phyloP scores from a whole-genome alignment of 2,113 vertebrate genomes.

The Mohoua ochrocephala region DNA sequence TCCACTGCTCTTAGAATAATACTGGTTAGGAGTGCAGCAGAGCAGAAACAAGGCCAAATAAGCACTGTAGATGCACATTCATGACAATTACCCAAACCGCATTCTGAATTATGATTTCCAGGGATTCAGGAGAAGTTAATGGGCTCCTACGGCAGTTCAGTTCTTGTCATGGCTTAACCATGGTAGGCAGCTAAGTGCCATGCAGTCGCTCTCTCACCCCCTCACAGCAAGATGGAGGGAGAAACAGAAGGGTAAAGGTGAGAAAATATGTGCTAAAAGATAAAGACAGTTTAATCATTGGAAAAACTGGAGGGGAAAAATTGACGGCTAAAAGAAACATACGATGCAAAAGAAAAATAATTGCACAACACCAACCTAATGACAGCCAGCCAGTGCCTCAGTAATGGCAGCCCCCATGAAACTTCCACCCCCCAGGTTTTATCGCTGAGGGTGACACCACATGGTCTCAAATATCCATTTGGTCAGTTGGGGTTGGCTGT shows the following conservation, averaged over 20 bases:
- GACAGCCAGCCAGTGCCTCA: not conserved
- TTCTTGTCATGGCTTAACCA: not conserved
- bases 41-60: not conserved
- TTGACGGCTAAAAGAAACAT: not conserved
- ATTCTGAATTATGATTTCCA: not conserved
- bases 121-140: not conserved
- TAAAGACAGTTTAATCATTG: not conserved
- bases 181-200: not conserved
- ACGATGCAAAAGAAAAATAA: not conserved
- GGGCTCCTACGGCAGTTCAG: not conserved
- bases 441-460: not conserved
- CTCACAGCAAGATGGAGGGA: not conserved
- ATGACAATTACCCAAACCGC: not conserved
- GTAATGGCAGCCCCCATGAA: not conserved
- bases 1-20: not conserved
- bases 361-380: not conserved
- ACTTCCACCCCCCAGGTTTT: not conserved
- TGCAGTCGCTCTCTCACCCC: fast-evolving
- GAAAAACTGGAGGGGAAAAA: not conserved
- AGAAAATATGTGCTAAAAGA: not conserved
- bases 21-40: not conserved
- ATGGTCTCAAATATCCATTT: not conserved
- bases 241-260: not conserved
- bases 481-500: not conserved
- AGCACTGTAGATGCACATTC: not conserved